phyloP scores from a whole-genome alignment of 2,113 vertebrate species.

The Pao palembangensis region DNA sequence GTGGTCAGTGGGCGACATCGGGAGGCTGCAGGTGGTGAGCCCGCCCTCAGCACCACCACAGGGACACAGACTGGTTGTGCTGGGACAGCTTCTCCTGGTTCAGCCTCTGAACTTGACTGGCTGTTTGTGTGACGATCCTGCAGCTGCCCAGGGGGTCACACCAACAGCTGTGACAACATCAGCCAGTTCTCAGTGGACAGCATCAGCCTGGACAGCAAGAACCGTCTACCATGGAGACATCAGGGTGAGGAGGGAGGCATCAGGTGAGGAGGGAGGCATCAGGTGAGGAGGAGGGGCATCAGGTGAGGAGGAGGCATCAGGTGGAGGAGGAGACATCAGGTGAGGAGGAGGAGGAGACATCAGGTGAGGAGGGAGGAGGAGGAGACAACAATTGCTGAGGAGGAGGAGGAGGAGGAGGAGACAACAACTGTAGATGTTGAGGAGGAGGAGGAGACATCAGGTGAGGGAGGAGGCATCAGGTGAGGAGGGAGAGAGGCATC shows the following conservation, averaged over 20 bases:
- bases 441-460: too few relatives aligned
- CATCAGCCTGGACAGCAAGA: slow-evolving; percentile 96
- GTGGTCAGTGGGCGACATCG: slow-evolving; percentile 94
- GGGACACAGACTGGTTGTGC: not conserved
- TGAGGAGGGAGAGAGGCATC: too few relatives aligned
- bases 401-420: too few relatives aligned
- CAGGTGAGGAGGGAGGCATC: slow-evolving; percentile 7
- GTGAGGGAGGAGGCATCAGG: too few relatives aligned
- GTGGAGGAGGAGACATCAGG: not conserved
- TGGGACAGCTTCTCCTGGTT: not conserved
- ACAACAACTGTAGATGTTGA: too few relatives aligned
- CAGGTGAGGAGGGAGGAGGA: too few relatives aligned
- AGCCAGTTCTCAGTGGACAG: slow-evolving; percentile 98
- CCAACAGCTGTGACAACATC: slow-evolving; percentile 97
- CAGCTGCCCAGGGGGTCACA: slow-evolving; percentile 88
- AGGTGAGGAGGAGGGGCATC: too few relatives aligned
- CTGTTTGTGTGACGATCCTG: not conserved
- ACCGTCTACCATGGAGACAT: slow-evolving; percentile 55
- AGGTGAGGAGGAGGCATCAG: slow-evolving; percentile 6
- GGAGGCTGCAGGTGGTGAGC: slow-evolving; percentile 91
- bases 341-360: slow-evolving; percentile 37
- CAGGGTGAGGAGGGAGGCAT: not conserved
- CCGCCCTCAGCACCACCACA: too few relatives aligned
- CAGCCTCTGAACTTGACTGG: not conserved
- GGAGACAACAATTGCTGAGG: too few relatives aligned